A percentile compares a stretch with the other conserved stretches of the same genome.
These are phyloP conservation scores for Abrostola tripartita DNA, from an alignment of 2,888 invertebrate species.

Conservation along the genomic window DNA sequence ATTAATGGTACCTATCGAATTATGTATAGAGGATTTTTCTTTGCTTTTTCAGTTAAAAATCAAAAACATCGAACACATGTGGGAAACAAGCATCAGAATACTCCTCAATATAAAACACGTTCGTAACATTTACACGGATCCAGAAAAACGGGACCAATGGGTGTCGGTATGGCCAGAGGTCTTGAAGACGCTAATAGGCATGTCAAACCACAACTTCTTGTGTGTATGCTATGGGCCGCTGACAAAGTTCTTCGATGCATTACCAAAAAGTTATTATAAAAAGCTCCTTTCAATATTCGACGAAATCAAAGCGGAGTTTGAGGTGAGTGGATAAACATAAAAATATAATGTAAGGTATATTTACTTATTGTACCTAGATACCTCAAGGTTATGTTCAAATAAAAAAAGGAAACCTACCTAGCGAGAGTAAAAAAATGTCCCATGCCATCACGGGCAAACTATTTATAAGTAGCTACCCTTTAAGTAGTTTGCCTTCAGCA, in stretches of 20 bases:
- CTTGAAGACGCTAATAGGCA: constrained; percentile 89
- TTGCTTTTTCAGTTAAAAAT: constrained; percentile 86
- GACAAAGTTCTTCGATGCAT: constrained; percentile 88
- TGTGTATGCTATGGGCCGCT: constrained; percentile 90
- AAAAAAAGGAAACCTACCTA: too few relatives aligned
- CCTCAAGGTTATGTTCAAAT: too few relatives aligned
- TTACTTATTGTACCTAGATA: too few relatives aligned
- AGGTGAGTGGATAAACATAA: constrained; percentile 70
- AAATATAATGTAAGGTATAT: too few relatives aligned
- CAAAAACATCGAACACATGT: constrained; percentile 89
- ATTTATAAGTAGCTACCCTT: too few relatives aligned
- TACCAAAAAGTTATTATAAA: constrained; percentile 87
- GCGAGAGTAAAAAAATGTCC: too few relatives aligned
- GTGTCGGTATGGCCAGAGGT: constrained; percentile 90
- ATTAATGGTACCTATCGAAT: too few relatives aligned
- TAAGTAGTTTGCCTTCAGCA: too few relatives aligned
- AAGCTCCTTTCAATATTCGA: constrained; percentile 86
- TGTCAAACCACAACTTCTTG: constrained; percentile 90
- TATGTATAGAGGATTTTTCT: not conserved
- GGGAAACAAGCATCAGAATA: constrained; percentile 89
- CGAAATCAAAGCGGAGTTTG: constrained; percentile 89
- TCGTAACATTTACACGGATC: constrained; percentile 90
- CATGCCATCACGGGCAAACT: too few relatives aligned
- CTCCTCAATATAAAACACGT: constrained; percentile 90
- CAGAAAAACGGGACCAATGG: constrained; percentile 89